A percentile compares a stretch with the other conserved stretches of the same genome.
Evolutionary conservation across 2,113 vertebrate species (phyloP).

Genomic region (Nycticryphes semicollaris): DNA sequence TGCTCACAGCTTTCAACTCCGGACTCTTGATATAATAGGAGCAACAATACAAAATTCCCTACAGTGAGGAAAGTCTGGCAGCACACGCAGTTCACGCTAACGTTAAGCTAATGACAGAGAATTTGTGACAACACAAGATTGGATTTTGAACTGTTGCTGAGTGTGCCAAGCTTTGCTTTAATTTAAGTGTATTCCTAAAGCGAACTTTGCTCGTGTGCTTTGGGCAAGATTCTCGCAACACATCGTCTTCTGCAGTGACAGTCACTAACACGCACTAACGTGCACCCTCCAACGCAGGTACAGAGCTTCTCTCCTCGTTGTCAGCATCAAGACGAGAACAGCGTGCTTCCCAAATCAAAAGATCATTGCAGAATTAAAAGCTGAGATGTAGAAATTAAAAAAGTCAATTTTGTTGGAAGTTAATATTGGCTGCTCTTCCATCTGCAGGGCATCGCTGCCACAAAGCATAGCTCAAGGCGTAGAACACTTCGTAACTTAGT

Average conservation of each 20-base stretch:
- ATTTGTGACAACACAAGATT: neutral
- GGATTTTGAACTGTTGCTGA: neutral
- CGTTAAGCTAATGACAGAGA: neutral
- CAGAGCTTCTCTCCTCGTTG: neutral
- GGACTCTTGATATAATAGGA: neutral
- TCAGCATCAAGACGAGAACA: neutral
- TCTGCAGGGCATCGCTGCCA: neutral
- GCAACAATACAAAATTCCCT: slow-evolving; percentile 29
- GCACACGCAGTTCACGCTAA: neutral
- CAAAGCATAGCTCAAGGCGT: neutral
- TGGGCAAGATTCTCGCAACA: slow-evolving; percentile 28
- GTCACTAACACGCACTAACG: neutral
- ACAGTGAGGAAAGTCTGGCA: neutral
- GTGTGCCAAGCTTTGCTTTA: neutral
- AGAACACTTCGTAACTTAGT: neutral
- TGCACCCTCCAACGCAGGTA: neutral
- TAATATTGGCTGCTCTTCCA: neutral
- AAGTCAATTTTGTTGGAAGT: neutral
- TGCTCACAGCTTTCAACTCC: neutral
- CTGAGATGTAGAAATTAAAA: neutral
- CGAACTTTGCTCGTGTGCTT: neutral
- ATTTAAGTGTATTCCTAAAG: neutral
- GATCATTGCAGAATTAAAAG: neutral
- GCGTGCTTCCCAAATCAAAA: neutral
- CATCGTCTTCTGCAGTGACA: neutral